Evolutionary conservation across 2,888 invertebrate species (phyloP).

Genomic region (Crioceris asparagi): DNA sequence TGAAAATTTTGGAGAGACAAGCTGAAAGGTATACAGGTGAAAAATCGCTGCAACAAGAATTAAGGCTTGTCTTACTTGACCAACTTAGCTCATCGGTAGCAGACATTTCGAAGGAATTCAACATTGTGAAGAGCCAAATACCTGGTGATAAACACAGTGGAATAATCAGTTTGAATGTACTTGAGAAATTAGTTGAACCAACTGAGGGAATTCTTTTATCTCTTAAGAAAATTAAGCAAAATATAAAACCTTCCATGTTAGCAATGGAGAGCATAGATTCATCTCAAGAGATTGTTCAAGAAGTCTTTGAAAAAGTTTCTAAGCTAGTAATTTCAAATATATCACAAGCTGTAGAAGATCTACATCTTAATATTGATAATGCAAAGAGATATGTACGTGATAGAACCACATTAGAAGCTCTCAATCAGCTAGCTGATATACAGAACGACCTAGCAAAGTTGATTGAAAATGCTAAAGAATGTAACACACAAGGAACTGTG

Average conservation of each 20-base stretch:
- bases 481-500: conserved; percentile 31
- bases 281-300: conserved; percentile 30
- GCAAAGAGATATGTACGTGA: conserved; percentile 29
- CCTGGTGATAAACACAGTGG: conserved; percentile 24
- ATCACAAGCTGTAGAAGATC: conserved; percentile 31
- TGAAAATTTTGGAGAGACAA: conserved; percentile 29
- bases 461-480: conserved; percentile 25
- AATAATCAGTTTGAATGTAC: conserved; percentile 21
- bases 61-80: conserved; percentile 49
- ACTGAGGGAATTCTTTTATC: conserved; percentile 31
- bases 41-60: conserved; percentile 32
- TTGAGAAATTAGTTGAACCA: conserved; percentile 30
- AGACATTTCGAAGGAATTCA: conserved; percentile 50
- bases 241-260: too few species aligned
- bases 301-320: conserved; percentile 35
- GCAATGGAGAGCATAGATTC: conserved; percentile 9
- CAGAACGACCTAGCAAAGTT: conserved; percentile 33
- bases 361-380: conserved; percentile 32
- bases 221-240: conserved; percentile 29
- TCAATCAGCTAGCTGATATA: conserved; percentile 31
- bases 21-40: conserved; percentile 29
- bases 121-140: conserved; percentile 35
- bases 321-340: conserved; percentile 34
- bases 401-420: conserved; percentile 29
- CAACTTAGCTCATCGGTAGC: conserved; percentile 52